phyloP scores from a whole-genome alignment of 2,113 vertebrate genomes.

The Xenopus laevis region DNA sequence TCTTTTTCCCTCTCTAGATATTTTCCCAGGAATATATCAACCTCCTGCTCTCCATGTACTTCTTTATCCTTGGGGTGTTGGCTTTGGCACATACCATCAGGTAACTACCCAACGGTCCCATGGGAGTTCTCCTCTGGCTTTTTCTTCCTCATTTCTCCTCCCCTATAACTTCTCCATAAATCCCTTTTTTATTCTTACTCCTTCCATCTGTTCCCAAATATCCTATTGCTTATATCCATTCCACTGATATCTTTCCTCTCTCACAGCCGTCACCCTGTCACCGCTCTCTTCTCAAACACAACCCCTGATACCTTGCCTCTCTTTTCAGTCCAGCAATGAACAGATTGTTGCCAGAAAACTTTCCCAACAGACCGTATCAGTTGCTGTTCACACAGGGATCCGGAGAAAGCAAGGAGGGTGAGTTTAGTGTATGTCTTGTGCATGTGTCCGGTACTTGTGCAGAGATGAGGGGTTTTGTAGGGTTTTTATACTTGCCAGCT shows the following conservation, averaged over 20 bases:
- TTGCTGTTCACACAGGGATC: conserved; percentile 95
- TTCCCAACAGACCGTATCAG: conserved; percentile 93
- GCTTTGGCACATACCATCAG: conserved; percentile 96
- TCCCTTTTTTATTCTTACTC: no score
- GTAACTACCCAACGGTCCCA: conserved; percentile 53
- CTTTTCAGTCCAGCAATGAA: conserved; percentile 85
- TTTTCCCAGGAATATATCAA: conserved; percentile 99
- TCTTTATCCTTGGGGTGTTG: conserved; percentile 93
- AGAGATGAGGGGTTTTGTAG: neutral
- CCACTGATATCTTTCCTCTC: no score
- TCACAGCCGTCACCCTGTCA: no score
- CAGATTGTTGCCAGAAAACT: conserved; percentile 80
- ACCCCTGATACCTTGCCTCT: neutral
- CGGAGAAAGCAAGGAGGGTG: conserved; percentile 91
- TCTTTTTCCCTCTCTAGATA: conserved; percentile 67
- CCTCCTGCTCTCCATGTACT: conserved; percentile 93
- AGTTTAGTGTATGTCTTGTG: neutral
- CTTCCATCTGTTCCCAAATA: no score
- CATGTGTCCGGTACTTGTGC: neutral
- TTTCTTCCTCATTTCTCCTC: no score
- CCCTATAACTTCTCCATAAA: no score
- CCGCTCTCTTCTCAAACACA: no score
- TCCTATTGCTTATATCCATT: no score
- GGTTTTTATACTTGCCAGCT: no score
- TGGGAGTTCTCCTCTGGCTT: neutral